Percentiles rank a stretch among this genome's conserved stretches.
These are phyloP conservation scores for Osmerus eperlanus DNA, from an alignment of 2,113 vertebrate species.

Conservation along the genomic window DNA sequence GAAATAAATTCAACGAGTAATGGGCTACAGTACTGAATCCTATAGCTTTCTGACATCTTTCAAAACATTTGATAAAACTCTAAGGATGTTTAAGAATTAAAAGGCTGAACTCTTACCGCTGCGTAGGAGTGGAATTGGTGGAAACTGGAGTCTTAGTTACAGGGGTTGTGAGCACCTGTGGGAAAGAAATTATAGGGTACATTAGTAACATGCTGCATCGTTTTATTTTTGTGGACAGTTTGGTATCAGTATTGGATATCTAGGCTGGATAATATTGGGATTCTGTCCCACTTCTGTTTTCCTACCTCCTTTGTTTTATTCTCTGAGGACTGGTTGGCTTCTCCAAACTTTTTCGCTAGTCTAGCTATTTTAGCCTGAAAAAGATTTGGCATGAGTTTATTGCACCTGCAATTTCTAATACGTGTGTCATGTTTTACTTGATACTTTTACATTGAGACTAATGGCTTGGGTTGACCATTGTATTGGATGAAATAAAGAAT, in stretches of 20 bases:
- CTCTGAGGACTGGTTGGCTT: slow-evolving; percentile 82
- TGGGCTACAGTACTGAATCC: no score
- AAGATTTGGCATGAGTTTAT: slow-evolving; percentile 3
- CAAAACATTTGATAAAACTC: no score
- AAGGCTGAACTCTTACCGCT: slow-evolving; percentile 57
- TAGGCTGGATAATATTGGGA: no score
- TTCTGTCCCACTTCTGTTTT: no score
- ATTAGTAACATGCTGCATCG: not conserved
- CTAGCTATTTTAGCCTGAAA: slow-evolving; percentile 87
- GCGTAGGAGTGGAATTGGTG: slow-evolving; percentile 45
- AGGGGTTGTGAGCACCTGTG: slow-evolving; percentile 14
- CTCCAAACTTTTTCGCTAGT: slow-evolving; percentile 92
- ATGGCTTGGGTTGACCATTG: no score
- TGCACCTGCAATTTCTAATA: no score
- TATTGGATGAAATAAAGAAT: no score
- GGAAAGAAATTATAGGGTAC: not conserved
- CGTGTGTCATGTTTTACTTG: no score
- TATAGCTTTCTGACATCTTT: no score
- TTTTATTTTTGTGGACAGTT: not conserved
- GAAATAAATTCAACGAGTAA: no score
- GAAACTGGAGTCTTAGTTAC: slow-evolving; percentile 47
- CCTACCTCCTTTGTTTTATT: slow-evolving; percentile 91
- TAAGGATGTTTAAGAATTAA: slow-evolving; percentile 19
- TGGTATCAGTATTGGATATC: not conserved
- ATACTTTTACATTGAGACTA: no score